Percentiles rank a stretch among this genome's conserved stretches.
Evolutionary conservation across 1,140 invertebrate genomes (phyloP).

Genomic region (Anoplophora glabripennis): DNA sequence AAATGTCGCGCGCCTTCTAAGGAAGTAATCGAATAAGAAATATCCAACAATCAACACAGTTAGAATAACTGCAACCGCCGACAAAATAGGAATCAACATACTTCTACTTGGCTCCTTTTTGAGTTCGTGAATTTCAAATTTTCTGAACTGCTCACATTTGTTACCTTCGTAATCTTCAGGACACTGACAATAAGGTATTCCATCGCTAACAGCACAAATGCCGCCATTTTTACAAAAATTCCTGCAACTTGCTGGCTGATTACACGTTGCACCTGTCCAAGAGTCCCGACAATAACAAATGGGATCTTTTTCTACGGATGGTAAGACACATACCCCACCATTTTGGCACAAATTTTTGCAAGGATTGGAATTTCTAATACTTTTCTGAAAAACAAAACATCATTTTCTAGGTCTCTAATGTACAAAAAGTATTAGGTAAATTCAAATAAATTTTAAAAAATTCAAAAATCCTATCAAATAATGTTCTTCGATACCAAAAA

Average conservation of each 20-base stretch:
- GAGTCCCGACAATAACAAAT: conserved; percentile 59
- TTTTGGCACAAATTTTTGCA: conserved; percentile 60
- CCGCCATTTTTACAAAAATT: conserved; percentile 60
- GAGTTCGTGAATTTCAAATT: neutral
- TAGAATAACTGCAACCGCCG: conserved; percentile 29
- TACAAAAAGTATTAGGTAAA: too few relatives aligned
- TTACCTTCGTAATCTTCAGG: conserved; percentile 22
- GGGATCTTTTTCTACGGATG: conserved; percentile 42
- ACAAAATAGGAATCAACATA: conserved; percentile 27
- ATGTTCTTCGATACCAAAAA: too few relatives aligned
- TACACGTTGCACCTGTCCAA: conserved; percentile 58
- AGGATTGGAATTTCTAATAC: conserved; percentile 57
- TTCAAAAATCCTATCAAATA: too few relatives aligned
- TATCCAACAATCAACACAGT: conserved; percentile 27
- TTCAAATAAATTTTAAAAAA: too few relatives aligned
- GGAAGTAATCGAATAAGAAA: conserved; percentile 29
- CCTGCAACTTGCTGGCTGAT: conserved; percentile 52
- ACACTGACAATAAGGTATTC: conserved; percentile 48
- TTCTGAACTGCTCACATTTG: neutral
- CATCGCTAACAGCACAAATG: conserved; percentile 51
- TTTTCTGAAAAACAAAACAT: conserved; percentile 31
- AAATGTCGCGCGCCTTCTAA: conserved; percentile 61
- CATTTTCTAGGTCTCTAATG: too few relatives aligned
- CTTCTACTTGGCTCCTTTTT: conserved; percentile 7
- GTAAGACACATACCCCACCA: conserved; percentile 55